Evolutionary conservation across 37 sponge, comb jelly and placozoan species (phyloP), one percentile per base, ranked within the genome.

Genomic region (Spongilla lacustris): DNA sequence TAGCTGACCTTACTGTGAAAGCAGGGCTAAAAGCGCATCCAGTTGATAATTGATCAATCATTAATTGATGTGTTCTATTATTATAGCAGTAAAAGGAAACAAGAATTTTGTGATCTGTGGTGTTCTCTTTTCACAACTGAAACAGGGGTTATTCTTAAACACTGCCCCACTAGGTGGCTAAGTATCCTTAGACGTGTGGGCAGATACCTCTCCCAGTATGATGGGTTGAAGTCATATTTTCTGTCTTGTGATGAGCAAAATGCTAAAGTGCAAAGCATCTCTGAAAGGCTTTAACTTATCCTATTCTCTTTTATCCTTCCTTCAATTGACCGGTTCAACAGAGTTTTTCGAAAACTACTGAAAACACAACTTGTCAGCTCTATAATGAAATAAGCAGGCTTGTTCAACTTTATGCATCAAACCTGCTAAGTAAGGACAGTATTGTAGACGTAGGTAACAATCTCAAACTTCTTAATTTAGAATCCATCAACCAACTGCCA

Each of bases 141-240:
- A 36, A 78, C 89, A 58, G 36, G 25, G 41, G 36, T 73, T 14
- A 83, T 89, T 21, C 48, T 89, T 38, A 90, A 90, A 58, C 90
- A 90, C 49, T 84, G 85, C n/a, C 80, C 90, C n/a, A 90, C 85
- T 25, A 31, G 90, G 25, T 90, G 90, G 90, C 76, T 90, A 9
- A 90, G 90, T 46, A 70, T 90, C 11, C 81, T 90, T 0, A 48
- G 81, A 27, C 80, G 85, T 72, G 89, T 89, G 24, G 79, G 33
- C 33, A 36, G 89, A 0, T 89, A 84, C 79, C 30, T 83, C 2
- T 9, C 38, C 19, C 88, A 88, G 46, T 30, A 77, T 68, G 88
- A 88, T 68, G 77, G 82, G 33, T 30, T 87, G 31, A 87, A 23
- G n/a, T 81, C 66, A 21, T 89, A 78, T 32, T 77, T 90, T 85